Percentiles rank a stretch among this genome's conserved stretches.
Conservation (phyloP, 2,888 invertebrate species). For the Meiosimyza platycephala region DNA sequence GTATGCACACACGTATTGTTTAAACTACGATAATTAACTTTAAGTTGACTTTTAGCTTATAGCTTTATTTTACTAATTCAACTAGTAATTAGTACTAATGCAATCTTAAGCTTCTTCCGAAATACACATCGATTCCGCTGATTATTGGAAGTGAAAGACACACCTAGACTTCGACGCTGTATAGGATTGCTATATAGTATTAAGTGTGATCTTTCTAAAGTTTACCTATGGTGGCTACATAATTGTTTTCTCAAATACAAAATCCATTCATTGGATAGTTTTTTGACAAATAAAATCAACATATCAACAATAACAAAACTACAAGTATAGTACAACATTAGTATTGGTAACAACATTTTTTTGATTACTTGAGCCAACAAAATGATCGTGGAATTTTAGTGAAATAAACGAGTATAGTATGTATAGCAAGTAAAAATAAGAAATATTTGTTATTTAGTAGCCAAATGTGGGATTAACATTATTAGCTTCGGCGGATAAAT, state of each 20-base stretch:
- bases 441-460: slow-evolving; percentile 20
- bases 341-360: too few species aligned
- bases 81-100: too few species aligned
- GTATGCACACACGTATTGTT: too few species aligned
- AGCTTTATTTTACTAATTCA: too few species aligned
- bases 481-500: too few species aligned
- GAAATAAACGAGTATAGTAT: too few species aligned
- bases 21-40: too few species aligned
- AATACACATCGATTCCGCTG: too few species aligned
- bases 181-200: not conserved
- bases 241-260: slow-evolving; percentile 22
- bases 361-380: slow-evolving; percentile 26
- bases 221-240: slow-evolving; percentile 13
- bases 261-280: slow-evolving; percentile 16
- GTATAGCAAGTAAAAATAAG: not conserved
- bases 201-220: slow-evolving; percentile 11
- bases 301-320: slow-evolving; percentile 1
- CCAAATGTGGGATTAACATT: not conserved
- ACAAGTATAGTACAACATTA: not conserved
- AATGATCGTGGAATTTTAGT: not conserved
- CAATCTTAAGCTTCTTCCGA: too few species aligned
- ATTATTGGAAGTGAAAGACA: too few species aligned
- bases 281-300: not conserved
- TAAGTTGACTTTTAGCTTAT: too few species aligned
- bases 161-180: too few species aligned